phyloP scores from a whole-genome alignment of 2,113 vertebrate species.

The Myotis yumanensis region DNA sequence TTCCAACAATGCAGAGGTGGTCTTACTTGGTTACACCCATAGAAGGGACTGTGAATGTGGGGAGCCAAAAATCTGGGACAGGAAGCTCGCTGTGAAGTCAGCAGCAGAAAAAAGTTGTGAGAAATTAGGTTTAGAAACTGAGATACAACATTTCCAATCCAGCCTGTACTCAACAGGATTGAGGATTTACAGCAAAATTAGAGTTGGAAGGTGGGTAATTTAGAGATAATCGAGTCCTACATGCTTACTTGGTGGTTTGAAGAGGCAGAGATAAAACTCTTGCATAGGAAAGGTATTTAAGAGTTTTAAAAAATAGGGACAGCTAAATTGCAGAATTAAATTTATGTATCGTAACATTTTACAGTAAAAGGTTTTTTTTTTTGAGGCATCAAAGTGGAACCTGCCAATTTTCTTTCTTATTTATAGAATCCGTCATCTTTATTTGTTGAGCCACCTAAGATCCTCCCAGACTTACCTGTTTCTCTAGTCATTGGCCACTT shows the following conservation, averaged over 20 bases:
- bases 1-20: not conserved
- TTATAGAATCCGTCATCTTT: not conserved
- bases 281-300: not conserved
- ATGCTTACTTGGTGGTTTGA: not conserved
- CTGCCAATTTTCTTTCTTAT: not conserved
- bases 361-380: not conserved
- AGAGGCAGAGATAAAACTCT: not conserved
- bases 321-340: not conserved
- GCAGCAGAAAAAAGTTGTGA: not conserved
- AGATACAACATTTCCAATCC: not conserved
- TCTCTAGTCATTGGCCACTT: not conserved
- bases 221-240: not conserved
- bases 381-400: not conserved
- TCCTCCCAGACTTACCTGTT: not conserved
- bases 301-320: not conserved
- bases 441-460: not conserved
- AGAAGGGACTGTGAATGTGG: not conserved
- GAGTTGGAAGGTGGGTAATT: not conserved
- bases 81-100: not conserved
- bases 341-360: not conserved
- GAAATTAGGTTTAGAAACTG: not conserved
- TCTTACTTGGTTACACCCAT: not conserved
- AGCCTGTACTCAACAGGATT: not conserved
- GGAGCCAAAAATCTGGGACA: not conserved
- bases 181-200: not conserved